phyloP scores from a whole-genome alignment of 2,113 vertebrate species.

The Pithys albifrons region DNA sequence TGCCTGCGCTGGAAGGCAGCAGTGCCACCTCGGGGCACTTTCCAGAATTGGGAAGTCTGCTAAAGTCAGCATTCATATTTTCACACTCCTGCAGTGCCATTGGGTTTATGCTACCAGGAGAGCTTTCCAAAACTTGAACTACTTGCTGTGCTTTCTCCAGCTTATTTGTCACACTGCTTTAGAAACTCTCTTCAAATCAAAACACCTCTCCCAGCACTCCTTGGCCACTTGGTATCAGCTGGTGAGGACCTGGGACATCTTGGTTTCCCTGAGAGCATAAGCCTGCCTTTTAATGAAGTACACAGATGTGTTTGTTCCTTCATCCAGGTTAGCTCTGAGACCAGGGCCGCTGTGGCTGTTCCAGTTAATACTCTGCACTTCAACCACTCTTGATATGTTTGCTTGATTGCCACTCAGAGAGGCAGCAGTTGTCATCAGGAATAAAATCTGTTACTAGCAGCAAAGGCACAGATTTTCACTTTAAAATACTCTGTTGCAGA shows the following conservation, averaged over 20 bases:
- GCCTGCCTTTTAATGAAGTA: not conserved
- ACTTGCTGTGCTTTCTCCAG: not conserved
- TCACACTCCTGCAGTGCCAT: not conserved
- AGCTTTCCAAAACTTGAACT: not conserved
- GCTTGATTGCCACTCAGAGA: fast-evolving
- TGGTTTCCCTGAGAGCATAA: fast-evolving
- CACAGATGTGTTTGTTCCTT: not conserved
- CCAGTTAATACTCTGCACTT: not conserved
- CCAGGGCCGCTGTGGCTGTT: not conserved
- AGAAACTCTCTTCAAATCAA: not conserved
- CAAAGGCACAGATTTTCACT: not conserved
- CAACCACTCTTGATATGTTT: fast-evolving
- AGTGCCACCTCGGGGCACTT: constrained; percentile 20
- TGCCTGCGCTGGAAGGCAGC: not conserved
- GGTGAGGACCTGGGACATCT: not conserved
- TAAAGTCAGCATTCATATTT: not conserved
- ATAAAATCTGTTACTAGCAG: not conserved
- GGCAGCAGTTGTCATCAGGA: not conserved
- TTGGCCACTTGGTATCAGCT: no score
- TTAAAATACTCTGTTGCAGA: not conserved
- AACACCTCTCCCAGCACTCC: not conserved
- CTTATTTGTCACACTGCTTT: not conserved
- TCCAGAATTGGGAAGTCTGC: not conserved
- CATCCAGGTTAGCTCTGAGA: not conserved
- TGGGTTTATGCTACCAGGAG: fast-evolving